Evolutionary conservation across 2,888 invertebrate species (phyloP).

Genomic region (Luffia ferchaultella): DNA sequence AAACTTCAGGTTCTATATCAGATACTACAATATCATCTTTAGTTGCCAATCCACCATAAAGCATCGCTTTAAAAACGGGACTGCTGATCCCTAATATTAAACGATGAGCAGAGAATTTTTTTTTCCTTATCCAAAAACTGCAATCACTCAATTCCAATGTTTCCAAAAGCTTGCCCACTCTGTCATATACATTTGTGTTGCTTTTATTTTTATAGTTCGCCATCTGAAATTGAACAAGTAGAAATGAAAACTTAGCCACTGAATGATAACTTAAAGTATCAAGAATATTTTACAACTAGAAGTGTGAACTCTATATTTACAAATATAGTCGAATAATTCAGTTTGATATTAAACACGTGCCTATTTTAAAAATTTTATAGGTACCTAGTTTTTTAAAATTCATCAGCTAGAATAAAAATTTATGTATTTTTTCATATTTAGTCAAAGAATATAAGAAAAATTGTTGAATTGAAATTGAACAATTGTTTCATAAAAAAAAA

Average conservation of each 20-base stretch:
- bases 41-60: conserved; percentile 68
- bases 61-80: conserved; percentile 75
- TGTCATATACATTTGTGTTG: conserved; percentile 45
- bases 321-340: no score
- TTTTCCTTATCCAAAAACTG: conserved; percentile 59
- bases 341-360: no score
- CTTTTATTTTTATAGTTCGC: conserved; percentile 3
- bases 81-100: conserved; percentile 70
- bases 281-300: conserved; percentile 11
- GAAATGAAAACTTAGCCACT: conserved; percentile 27
- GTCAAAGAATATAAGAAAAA: no score
- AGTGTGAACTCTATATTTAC: no score
- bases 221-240: not conserved
- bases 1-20: conserved; percentile 68
- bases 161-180: conserved; percentile 50
- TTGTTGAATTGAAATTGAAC: no score
- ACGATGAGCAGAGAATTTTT: conserved; percentile 66
- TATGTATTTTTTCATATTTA: no score
- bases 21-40: conserved; percentile 55
- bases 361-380: no score
- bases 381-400: no score
- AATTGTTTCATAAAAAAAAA: no score
- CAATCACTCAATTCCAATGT: conserved; percentile 68
- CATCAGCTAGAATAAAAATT: no score
- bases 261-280: conserved; percentile 45